Base-by-base conservation (phyloP, 92 coral and sea anemone genomes). In the Plumapathes pennacea region DNA sequence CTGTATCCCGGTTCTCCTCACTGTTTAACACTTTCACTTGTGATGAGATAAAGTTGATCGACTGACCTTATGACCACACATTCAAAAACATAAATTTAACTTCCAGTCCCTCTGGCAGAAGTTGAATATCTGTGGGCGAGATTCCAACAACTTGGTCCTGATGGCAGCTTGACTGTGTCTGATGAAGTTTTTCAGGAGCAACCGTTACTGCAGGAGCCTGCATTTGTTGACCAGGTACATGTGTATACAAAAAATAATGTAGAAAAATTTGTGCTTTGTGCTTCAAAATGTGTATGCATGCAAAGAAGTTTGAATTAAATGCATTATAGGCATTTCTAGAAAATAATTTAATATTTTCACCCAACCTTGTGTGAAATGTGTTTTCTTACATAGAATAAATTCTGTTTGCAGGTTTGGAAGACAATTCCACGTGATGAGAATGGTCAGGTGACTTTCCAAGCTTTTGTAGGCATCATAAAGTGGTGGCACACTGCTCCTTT, bases 401-500 rank as follows among this genome's bases (percentile, higher is more conserved):
- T n/a, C n/a, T 15, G 22, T 47, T 54, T 60, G 32, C 26, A 86
- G 95, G 59, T 86, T 18, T 86, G 85, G 95, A 82, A 69, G 34
- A 86, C 95, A 26, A 50, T 86, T 28, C 95, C 95, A 21, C 82
- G 76, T 38, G 80, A 82, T 37, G 66, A 71, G 5, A 72, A 71
- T 72, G 89, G 85, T 3, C 76, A 50, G 50, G 77, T 82, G 30
- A 71, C 82, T 17, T 86, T 86, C 50, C 78, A 45, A 1, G 57
- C 86, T 23, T 77, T 86, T 53, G 75, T 57, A 45, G 95, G 95
- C 4, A 74, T 65, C 3, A 34, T 82, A 15, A 67, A 59, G 40
- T 86, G 95, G 95, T 86, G 95, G 95, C 67, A 76, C 65, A 71
- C 74, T 15, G 80, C 84, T 22, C 75, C 89, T 27, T 22, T 77